Percentiles rank a stretch among this genome's conserved stretches.
These are phyloP conservation scores for Apis dorsata DNA, from an alignment of 1,140 invertebrate genomes.

Conservation along the genomic window DNA sequence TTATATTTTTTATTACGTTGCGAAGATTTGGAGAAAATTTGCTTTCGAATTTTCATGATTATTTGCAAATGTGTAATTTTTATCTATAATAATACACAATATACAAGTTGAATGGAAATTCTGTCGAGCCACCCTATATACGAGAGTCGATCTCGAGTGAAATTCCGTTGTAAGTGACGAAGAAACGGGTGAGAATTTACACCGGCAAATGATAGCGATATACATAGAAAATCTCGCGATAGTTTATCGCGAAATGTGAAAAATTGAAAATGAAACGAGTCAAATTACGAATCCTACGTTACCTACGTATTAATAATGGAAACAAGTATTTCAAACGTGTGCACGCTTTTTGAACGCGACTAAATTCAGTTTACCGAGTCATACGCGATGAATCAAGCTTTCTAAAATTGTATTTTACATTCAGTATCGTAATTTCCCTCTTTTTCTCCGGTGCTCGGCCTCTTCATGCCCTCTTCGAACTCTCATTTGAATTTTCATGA, in stretches of 20 bases:
- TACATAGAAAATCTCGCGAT: neutral
- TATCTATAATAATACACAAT: too few species aligned
- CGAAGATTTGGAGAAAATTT: too few species aligned
- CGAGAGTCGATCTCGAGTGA: neutral
- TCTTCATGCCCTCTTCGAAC: neutral
- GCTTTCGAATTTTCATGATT: too few species aligned
- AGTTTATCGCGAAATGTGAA: neutral
- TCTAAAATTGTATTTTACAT: conserved; percentile 8
- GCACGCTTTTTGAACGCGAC: conserved; percentile 10
- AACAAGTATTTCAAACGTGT: conserved; percentile 5
- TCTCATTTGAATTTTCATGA: conserved; percentile 14
- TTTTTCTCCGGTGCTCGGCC: neutral
- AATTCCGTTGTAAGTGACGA: neutral
- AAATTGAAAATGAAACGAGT: neutral
- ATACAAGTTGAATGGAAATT: too few species aligned
- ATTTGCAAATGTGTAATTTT: too few species aligned
- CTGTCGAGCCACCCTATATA: too few species aligned
- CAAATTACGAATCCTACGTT: neutral
- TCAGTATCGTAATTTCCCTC: neutral
- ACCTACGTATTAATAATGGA: neutral
- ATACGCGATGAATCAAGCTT: conserved; percentile 8
- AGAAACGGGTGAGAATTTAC: neutral
- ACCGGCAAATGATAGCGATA: neutral
- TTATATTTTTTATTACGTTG: too few species aligned
- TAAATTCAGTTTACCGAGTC: conserved; percentile 18